Percentiles rank a stretch among this genome's conserved stretches.
phyloP scores from a whole-genome alignment of 2,113 vertebrate species.

The Lamprotornis superbus region DNA sequence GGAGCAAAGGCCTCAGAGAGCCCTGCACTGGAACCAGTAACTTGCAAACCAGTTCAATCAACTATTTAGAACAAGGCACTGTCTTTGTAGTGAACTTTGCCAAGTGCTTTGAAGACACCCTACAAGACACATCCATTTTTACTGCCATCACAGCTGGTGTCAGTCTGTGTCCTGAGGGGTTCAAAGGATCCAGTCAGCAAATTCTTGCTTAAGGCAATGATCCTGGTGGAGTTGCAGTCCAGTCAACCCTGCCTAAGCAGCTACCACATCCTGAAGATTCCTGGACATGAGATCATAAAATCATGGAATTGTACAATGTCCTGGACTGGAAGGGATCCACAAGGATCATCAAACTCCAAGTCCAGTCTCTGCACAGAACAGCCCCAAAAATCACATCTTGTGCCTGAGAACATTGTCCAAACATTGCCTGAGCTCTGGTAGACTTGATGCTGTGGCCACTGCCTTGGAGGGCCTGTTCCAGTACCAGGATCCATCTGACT shows the following conservation, averaged over 20 bases:
- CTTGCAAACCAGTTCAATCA: background rate
- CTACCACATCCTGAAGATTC: background rate
- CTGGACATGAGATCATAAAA: background rate
- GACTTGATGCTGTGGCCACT: background rate
- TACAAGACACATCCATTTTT: background rate
- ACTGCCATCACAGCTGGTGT: background rate
- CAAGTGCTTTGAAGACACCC: background rate
- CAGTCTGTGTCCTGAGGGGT: background rate
- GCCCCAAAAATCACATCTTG: background rate
- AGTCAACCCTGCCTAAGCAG: background rate
- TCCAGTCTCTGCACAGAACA: background rate
- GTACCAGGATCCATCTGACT: background rate
- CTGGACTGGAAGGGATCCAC: background rate
- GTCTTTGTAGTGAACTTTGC: background rate
- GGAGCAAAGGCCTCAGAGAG: background rate
- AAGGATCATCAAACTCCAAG: background rate
- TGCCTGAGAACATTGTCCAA: background rate
- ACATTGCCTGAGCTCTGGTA: background rate
- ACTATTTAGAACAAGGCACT: background rate
- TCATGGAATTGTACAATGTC: background rate
- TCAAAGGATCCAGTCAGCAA: background rate
- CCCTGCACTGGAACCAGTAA: background rate
- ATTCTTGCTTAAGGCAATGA: background rate
- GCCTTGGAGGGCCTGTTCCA: background rate
- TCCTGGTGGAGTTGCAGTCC: background rate